Evolutionary conservation across 2,113 vertebrate genomes (phyloP), one percentile per base, ranked within the genome.

Genomic region (Sclerurus mexicanus): DNA sequence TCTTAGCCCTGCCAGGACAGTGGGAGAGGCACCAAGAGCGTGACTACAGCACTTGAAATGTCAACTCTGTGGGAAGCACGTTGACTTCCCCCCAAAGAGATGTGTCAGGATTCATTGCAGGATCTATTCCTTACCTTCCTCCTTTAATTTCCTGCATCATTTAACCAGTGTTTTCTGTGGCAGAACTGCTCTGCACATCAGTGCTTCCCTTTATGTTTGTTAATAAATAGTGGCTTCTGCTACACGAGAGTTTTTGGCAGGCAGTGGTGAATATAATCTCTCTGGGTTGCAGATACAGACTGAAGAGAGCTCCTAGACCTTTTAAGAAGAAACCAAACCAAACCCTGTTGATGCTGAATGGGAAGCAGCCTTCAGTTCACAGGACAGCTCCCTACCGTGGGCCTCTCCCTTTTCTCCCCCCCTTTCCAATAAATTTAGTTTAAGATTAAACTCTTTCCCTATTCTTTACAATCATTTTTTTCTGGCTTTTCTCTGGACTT

Each of bases 81-180:
- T 9, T 50, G 81, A 7, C 39, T 66, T 62, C 63, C 89, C 62
- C 53, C 53, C 30, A 11, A 46, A 76, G 59, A 79, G 50, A 27
- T 52, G 30, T 88, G 78, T 83, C 81, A 85, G 46, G 67, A 67
- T 90, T 66, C 50, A 85, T 56, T 77, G 87, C 71, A 71, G 55
- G 39, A 39, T 52, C 82, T 79, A 67, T 71, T 91, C 42, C 67
- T 95, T 59, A 46, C 42, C 63, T 80, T 66, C 88, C 71, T 87
- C 33, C 77, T 96, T 95, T 88, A 80, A 94, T 96, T 96, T 96
- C 42, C 46, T 94, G 75, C 93, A 25, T 95, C 87, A 59, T 95
- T 96, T 95, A 59, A 62, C 55, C 42, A 9, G 50, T 80, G 74
- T 79, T 89, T 87, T 69, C 74, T 55, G 62, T 58, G 84, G 81